Evolutionary conservation across 2,113 vertebrate species (phyloP), one percentile per base, ranked within the genome.

Genomic region (Pelvicachromis taeniatus): DNA sequence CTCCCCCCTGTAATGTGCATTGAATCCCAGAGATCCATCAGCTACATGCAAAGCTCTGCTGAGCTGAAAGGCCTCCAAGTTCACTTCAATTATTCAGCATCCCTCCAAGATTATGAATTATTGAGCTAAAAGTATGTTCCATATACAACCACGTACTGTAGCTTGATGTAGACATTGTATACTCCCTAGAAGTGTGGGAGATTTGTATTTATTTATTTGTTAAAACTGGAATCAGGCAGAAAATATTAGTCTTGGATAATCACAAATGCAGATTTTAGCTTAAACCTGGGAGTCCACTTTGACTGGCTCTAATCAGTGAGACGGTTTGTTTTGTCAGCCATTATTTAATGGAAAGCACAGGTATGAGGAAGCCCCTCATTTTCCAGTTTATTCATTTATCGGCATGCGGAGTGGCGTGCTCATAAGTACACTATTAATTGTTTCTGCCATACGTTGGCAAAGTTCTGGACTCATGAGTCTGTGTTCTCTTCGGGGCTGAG

Each of bases 31-130:
- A 93, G 95, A 96, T 95, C 94, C 96, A 95, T 95, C 96, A 96
- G 90, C 95, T 93, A 93, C 95, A 95, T 95, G 94, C 94, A 94
- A 95, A 96, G 94, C 95, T 95, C 92, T 86, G 87, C 94, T 91
- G 94, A 94, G 94, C 96, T 95, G 95, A 96, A 96, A 96, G 95
- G 93, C 95, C 94, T 97, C 95, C 96, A 96, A 96, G 95, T 97
- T 96, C 95, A 96, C 80, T 96, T 97, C 94, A 96, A 97, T 97
- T 96, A 97, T 97, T 97, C 95, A 97, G 90, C 94, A 96, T 96
- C 94, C 95, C 94, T 96, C 95, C 93, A 92, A 94, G 93, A 95
- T 93, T 83, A 96, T 97, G 93, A 97, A 97, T 97, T 95, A 97
- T 97, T 97, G 94, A 97, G 94, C 92, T 93, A 91, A 96, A 96